Evolutionary conservation across 2,888 invertebrate genomes (phyloP), one percentile per base, ranked within the genome.

Genomic region (Oegoconia quadripuncta): DNA sequence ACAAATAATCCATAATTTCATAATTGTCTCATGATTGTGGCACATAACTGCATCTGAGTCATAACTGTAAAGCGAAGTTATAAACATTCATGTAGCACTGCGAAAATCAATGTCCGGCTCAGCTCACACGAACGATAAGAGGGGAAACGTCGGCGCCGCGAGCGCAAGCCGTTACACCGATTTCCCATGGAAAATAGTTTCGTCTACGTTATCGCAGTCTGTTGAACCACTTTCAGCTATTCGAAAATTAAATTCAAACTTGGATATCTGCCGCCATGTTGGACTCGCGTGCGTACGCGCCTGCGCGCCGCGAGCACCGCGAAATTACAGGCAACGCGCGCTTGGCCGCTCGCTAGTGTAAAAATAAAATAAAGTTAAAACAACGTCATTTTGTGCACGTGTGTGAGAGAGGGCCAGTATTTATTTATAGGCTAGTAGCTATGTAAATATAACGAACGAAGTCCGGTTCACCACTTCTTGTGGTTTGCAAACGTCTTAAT

Each of bases 361-460:
- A 86, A 87, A 87, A 87, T 86, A 87, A 86, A 86, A 84, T 86
- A 86, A 83, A 86, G 75, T 79, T 82, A 82, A 83, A 82, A 83
- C 83, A 82, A 78, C 87, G 84, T 82, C 82, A 83, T 75, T 74
- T 78, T 80, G 72, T 76, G 76, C 76, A 77, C 78, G 79, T 84
- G 84, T 86, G 86, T 72, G 87, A 68, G 86, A 72, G 80, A 65
- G 70, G 64, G 73, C 76, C 75, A 65, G 78, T 84, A 86, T 84
- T 86, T 86, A 86, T 87, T 87, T 86, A 86, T 87, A 87, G 86
- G 76, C 79, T 80, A 81, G 80, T 81, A 82, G 83, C 84, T 82
- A 84, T 83, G 84, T 87, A 79, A 82, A 83, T 81, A 78, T 73
- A 75, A 71, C 74, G 70, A 74, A 76, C 71, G 64, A 67, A 72